phyloP scores from a whole-genome alignment of 2,113 vertebrate genomes.

The Agelaius phoeniceus region DNA sequence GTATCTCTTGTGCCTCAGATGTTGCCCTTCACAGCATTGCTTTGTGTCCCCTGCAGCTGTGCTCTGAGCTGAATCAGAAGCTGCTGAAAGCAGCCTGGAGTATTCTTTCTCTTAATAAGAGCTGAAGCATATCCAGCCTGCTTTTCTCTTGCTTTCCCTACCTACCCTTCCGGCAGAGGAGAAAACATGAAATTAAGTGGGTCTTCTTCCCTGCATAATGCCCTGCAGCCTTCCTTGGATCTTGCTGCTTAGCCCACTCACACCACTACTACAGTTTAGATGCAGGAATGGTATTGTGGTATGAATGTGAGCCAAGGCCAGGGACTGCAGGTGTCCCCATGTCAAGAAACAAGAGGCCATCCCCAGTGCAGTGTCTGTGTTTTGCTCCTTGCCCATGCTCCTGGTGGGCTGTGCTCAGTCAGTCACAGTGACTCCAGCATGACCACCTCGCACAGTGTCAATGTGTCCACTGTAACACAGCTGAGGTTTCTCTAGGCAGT shows the following conservation, averaged over 20 bases:
- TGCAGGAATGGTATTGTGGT: not conserved
- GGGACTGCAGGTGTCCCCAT: not conserved
- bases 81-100: not conserved
- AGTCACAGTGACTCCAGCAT: not conserved
- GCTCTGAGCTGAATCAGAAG: not conserved
- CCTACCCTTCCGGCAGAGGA: not conserved
- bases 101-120: not conserved
- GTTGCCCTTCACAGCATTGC: not conserved
- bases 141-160: not conserved
- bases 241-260: not conserved
- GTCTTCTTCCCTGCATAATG: not conserved
- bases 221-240: not conserved
- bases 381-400: not conserved
- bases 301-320: not conserved
- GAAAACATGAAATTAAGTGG: not conserved
- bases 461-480: accelerated
- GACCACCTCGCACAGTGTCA: accelerated
- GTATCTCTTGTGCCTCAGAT: not conserved
- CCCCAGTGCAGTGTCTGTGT: accelerated
- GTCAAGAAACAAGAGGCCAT: not conserved
- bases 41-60: not conserved
- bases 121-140: not conserved
- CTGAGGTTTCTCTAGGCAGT: not conserved
- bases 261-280: not conserved
- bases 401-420: not conserved